Base-by-base conservation (phyloP, 1,140 invertebrate genomes). In the Lordiphosa collinella region DNA sequence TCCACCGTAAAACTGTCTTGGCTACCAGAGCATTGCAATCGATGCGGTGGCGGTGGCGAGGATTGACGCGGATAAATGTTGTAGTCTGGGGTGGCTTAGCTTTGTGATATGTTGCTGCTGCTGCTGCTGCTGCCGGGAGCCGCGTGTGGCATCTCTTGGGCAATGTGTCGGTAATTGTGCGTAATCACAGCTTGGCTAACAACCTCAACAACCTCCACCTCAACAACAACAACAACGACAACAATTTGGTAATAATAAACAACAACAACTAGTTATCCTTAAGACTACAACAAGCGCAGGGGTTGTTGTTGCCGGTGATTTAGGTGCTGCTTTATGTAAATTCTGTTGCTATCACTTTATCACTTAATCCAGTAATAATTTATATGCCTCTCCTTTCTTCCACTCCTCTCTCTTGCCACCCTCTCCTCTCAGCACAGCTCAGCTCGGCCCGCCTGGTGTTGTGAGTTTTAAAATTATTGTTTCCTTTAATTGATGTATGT, bases 21-120 rank as follows among this genome's bases (percentile, higher is more conserved):
- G 88, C 88, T 89, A 89, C 88, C 88, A 89, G 88, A 89, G 79
- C 88, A 89, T 89, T 89, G 88, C 74, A 89, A 79, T 73, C 88
- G 86, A 78, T 88, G 88, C 72, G 80, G 86, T 87, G 88, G 80
- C 68, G 88, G 88, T 78, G 87, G 67, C 62, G 88, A 89, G 57
- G 85, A 85, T 73, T 89, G 88, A 56, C 88, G 80, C 62, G 88
- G 88, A 58, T 89, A 89, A 89, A 89, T 89, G 78, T 87, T 89
- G 76, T 76, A 50, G 54, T 29, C 63, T 29, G 32, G 16, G 43
- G 31, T 52, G 16, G 29, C 47, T 59, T 69, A 80, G 69, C 64
- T 46, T 22, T 46, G 14, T 67, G 75, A 80, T 88, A 73, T 78
- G 70, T 62, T 69, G 34, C 59, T 57, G 56, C 31, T 41, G 22